Percentiles rank a stretch among this genome's conserved stretches.
phyloP scores from a whole-genome alignment of 2,888 invertebrate genomes.

The Cerastoderma edule region DNA sequence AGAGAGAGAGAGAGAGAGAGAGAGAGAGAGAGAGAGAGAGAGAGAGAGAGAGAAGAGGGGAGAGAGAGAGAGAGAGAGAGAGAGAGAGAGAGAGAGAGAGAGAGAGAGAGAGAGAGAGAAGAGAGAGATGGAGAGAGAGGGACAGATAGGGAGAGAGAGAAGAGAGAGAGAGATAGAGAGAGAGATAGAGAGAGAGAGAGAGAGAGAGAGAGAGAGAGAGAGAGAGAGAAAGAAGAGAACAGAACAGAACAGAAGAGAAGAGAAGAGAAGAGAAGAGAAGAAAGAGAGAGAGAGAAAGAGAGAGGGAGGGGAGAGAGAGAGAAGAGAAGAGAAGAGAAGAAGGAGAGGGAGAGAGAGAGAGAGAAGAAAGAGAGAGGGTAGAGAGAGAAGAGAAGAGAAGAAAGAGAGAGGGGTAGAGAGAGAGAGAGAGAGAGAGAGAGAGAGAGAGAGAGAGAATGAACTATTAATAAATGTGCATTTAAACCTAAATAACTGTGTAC shows the following conservation, averaged over 20 bases:
- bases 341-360: not conserved
- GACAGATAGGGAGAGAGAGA: not conserved
- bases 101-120: no score
- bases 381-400: not conserved
- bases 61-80: no score
- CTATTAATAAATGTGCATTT: no score
- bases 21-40: no score
- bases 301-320: not conserved
- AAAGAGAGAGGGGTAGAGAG: not conserved
- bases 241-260: not conserved
- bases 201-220: slow-evolving; percentile 7
- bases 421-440: slow-evolving; percentile 1
- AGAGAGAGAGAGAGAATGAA: not conserved
- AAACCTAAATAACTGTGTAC: no score
- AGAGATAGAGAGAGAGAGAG: not conserved
- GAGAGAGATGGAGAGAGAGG: no score
- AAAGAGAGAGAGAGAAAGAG: not conserved
- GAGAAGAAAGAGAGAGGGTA: not conserved
- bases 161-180: not conserved
- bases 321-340: not conserved
- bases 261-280: not conserved
- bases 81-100: no score
- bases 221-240: not conserved
- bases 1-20: no score
- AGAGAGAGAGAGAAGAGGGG: no score